Evolutionary conservation across 2,113 vertebrate species (phyloP), one percentile per base, ranked within the genome.

Genomic region (Apistogramma diplotaenia): DNA sequence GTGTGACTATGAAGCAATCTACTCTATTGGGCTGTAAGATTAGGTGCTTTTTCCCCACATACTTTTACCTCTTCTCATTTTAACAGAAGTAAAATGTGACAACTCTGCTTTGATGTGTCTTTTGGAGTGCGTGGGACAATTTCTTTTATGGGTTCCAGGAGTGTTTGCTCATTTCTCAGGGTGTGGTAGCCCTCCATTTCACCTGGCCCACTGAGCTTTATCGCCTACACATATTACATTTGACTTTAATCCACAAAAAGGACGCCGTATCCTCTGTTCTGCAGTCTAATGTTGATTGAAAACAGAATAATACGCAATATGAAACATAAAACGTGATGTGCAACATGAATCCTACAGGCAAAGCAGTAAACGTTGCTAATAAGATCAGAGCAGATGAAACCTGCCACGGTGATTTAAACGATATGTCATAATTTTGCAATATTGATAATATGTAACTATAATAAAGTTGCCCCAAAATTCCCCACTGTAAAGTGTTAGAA

Each of bases 141-240:
- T 18, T 70, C 25, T 43, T 31, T 70, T 70, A 70, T 70, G 43
- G 43, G 40, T 25, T 70, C 25, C 51, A 13, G 25, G 43, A 70
- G 25, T 70, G 65, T 49, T 70, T 70, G 65, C 65, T 70, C 65
- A 70, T 53, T 27, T 78, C 56, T 57, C 29, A 18, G 51, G 31
- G 61, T 62, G 72, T 49, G 46, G 74, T 54, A 61, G 55, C 9
- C 23, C 72, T 51, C 73, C 27, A 73, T 84, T 84, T 78, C 19
- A 5, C 73, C 74, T 56, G 78, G 49, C 33, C 76, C 60, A 76
- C 75, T 75, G 49, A 73, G 72, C 57, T 88, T 89, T 84, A 91
- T 82, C 62, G 75, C 35, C n/a, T 35, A 80, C 61, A 71, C 67
- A 76, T 43, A 74, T 83, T 35, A 86, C 46, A 65, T 59, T 25